These are phyloP conservation scores for Spodoptera litura DNA, from an alignment of 1,140 invertebrate genomes.

Conservation along the genomic window DNA sequence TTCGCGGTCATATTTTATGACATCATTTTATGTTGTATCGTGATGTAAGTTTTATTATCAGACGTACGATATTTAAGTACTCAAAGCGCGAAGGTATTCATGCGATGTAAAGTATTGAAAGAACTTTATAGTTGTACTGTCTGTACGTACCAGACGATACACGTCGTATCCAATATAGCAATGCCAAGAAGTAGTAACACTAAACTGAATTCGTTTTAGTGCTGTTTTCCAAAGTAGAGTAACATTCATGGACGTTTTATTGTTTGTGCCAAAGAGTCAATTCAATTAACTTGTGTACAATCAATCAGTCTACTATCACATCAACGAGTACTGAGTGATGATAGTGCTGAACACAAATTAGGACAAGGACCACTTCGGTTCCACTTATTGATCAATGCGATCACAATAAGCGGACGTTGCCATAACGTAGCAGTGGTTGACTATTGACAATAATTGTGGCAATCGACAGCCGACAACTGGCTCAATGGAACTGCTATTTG, in stretches of 20 bases:
- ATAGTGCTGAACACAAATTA: conserved; percentile 53
- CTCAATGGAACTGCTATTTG: conserved; percentile 51
- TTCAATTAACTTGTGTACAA: conserved; percentile 23
- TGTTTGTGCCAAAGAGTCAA: conserved; percentile 2
- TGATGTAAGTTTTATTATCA: conserved; percentile 45
- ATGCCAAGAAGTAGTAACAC: too few species aligned
- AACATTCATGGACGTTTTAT: neutral
- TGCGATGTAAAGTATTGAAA: conserved; percentile 2
- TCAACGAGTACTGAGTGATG: conserved; percentile 23
- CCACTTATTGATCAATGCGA: conserved; percentile 66
- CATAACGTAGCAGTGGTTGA: conserved; percentile 59
- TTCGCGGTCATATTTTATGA: conserved; percentile 42
- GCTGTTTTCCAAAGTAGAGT: neutral
- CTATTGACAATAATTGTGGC: conserved; percentile 67
- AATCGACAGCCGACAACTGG: conserved; percentile 53
- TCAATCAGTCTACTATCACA: conserved; percentile 29
- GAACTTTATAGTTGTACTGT: neutral
- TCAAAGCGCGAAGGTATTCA: conserved; percentile 21
- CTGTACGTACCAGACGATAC: neutral
- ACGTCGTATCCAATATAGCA: neutral
- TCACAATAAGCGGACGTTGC: conserved; percentile 79
- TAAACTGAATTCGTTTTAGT: neutral
- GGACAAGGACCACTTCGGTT: conserved; percentile 62
- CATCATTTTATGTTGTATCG: conserved; percentile 33
- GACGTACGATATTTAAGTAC: conserved; percentile 13